Percentiles rank a stretch among this genome's conserved stretches.
Conservation (phyloP, 2,888 invertebrate genomes). For the Lasioglossum pauxillum region DNA sequence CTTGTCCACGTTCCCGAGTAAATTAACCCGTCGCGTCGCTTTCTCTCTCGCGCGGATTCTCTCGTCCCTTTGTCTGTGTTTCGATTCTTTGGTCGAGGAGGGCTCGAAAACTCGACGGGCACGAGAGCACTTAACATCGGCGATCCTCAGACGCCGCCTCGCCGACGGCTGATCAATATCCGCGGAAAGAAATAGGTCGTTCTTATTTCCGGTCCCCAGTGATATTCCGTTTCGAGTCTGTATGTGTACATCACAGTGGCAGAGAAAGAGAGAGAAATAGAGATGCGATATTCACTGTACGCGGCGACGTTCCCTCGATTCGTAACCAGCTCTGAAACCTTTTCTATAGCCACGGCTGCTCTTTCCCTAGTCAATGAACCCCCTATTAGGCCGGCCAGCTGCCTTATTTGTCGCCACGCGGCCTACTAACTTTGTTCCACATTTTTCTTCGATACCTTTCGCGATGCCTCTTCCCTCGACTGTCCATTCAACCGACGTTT, state of each 20-base stretch:
- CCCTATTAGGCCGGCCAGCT: not conserved
- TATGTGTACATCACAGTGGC: not conserved
- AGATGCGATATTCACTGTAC: not conserved
- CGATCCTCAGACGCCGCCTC: constrained; percentile 45
- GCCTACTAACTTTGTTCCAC: not conserved
- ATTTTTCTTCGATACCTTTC: not conserved
- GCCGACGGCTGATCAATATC: constrained; percentile 56
- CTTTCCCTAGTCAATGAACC: not conserved
- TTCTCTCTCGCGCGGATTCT: not conserved
- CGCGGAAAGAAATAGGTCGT: constrained; percentile 65
- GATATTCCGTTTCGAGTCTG: constrained; percentile 55
- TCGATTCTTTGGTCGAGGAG: constrained; percentile 7
- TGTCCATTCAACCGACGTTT: not conserved
- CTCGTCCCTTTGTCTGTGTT: not conserved
- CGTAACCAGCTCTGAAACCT: not conserved
- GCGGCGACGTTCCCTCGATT: not conserved
- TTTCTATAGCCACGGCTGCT: not conserved
- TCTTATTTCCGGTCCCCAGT: constrained; percentile 62
- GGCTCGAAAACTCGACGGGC: constrained; percentile 24
- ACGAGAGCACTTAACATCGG: constrained; percentile 47
- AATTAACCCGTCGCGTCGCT: not conserved
- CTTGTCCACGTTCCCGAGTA: not conserved
- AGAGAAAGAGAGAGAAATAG: not conserved
- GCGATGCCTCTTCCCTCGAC: not conserved
- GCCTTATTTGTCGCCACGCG: not conserved